A percentile compares a stretch with the other conserved stretches of the same genome.
Evolutionary conservation across 2,888 invertebrate species (phyloP).

Genomic region (Volucella zonaria): DNA sequence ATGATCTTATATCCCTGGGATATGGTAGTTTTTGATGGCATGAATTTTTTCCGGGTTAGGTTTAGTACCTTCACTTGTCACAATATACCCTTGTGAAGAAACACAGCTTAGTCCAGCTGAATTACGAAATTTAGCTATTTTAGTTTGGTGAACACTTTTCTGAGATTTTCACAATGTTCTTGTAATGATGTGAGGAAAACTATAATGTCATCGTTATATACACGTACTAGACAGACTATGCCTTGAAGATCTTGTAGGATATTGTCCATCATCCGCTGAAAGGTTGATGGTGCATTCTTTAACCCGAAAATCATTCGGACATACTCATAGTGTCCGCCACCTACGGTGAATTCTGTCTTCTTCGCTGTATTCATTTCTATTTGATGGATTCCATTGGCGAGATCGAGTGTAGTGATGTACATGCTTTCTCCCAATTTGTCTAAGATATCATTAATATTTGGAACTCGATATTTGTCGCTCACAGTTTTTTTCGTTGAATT

Average conservation of each 20-base stretch:
- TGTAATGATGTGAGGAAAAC: constrained; percentile 13
- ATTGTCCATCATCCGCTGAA: constrained; percentile 34
- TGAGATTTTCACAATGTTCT: constrained; percentile 64
- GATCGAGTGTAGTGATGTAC: no score
- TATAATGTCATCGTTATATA: constrained; percentile 20
- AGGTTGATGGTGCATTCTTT: constrained; percentile 25
- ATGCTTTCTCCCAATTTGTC: no score
- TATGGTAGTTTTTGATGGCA: no score
- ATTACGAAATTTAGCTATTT: constrained; percentile 6
- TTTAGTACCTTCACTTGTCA: no score
- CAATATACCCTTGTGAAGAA: no score
- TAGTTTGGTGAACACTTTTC: constrained; percentile 75
- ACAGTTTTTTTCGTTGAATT: constrained; percentile 43
- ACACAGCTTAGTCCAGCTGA: no score
- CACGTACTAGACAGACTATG: constrained; percentile 19
- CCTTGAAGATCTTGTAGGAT: constrained; percentile 10
- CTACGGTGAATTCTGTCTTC: constrained; percentile 3
- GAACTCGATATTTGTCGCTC: constrained; percentile 28
- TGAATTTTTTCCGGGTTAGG: no score
- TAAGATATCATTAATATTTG: constrained; percentile 24
- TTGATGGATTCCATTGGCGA: no score
- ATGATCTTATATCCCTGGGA: no score
- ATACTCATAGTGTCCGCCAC: constrained; percentile 32
- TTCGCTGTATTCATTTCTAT: no score
- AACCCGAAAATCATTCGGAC: neutral